Percentiles rank a stretch among this genome's conserved stretches.
These are phyloP conservation scores for Calidris pugnax DNA, from an alignment of 2,113 vertebrate genomes.

Conservation along the genomic window DNA sequence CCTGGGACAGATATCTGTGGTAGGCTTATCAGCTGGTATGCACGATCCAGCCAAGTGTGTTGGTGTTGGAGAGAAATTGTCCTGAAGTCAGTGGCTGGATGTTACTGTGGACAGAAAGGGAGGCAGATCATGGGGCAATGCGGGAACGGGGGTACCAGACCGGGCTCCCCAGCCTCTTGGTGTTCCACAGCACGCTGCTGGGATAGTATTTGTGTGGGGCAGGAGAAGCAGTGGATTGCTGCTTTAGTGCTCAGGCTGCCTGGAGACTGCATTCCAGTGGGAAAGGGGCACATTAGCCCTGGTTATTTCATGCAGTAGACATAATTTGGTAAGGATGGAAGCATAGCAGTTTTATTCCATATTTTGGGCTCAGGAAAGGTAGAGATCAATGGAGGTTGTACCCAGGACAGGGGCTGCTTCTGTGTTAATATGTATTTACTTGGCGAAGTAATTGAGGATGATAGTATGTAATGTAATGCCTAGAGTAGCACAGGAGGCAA, in stretches of 20 bases:
- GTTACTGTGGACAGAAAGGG: neutral
- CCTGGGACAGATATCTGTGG: neutral
- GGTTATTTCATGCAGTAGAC: neutral
- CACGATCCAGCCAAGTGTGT: accelerated
- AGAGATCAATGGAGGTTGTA: neutral
- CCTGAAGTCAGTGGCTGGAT: neutral
- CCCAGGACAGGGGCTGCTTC: neutral
- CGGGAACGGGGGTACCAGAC: neutral
- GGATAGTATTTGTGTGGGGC: neutral
- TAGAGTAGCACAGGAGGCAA: neutral
- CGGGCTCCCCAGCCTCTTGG: accelerated
- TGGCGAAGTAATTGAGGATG: neutral
- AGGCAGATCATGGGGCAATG: neutral
- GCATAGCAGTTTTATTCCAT: neutral
- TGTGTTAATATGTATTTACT: neutral
- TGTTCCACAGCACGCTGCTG: neutral
- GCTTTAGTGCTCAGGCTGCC: neutral
- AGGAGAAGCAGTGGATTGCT: neutral
- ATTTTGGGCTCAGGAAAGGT: neutral
- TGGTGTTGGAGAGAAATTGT: neutral
- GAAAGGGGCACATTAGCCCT: neutral
- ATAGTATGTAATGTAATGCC: neutral
- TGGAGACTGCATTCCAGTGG: neutral
- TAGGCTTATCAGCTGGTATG: neutral
- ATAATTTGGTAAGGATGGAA: neutral